A percentile compares a stretch with the other conserved stretches of the same genome.
Evolutionary conservation across 1,140 invertebrate genomes (phyloP).

Genomic region (Branchinecta lynchi): DNA sequence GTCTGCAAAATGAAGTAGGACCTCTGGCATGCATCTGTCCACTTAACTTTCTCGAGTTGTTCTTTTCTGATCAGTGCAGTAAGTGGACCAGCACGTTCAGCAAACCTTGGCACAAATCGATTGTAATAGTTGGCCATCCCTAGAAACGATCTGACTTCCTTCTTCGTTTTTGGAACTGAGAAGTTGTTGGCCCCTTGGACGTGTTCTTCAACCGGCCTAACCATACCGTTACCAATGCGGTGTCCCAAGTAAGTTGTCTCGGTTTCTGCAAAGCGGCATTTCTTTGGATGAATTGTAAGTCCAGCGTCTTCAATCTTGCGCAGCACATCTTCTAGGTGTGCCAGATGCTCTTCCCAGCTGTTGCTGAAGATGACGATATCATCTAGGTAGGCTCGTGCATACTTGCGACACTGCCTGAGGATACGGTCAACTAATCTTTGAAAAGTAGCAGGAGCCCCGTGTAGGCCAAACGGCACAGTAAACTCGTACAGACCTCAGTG

Average conservation of each 20-base stretch:
- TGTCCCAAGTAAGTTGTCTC: conserved; percentile 24
- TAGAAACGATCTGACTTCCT: no score
- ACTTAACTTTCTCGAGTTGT: neutral
- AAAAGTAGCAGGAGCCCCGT: no score
- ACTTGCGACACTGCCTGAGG: conserved; percentile 18
- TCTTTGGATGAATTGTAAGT: no score
- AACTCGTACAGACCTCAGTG: conserved; percentile 31
- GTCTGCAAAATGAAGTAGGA: conserved; percentile 12
- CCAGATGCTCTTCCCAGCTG: no score
- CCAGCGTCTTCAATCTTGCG: no score
- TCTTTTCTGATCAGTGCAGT: conserved; percentile 24
- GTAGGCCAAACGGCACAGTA: no score
- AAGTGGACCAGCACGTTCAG: conserved; percentile 25
- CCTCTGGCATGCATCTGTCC: neutral
- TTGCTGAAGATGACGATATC: no score
- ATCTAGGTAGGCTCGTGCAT: no score
- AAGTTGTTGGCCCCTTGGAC: no score
- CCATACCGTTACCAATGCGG: conserved; percentile 16
- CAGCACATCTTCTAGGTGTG: no score
- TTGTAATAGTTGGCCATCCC: conserved; percentile 32
- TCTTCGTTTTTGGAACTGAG: no score
- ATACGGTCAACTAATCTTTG: conserved; percentile 13
- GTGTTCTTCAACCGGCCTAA: conserved; percentile 25
- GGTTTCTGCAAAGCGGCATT: no score
- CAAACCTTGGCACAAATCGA: conserved; percentile 29